A percentile compares a stretch with the other conserved stretches of the same genome.
These are phyloP conservation scores for Buteo buteo DNA, from an alignment of 2,113 vertebrate species.

Conservation along the genomic window DNA sequence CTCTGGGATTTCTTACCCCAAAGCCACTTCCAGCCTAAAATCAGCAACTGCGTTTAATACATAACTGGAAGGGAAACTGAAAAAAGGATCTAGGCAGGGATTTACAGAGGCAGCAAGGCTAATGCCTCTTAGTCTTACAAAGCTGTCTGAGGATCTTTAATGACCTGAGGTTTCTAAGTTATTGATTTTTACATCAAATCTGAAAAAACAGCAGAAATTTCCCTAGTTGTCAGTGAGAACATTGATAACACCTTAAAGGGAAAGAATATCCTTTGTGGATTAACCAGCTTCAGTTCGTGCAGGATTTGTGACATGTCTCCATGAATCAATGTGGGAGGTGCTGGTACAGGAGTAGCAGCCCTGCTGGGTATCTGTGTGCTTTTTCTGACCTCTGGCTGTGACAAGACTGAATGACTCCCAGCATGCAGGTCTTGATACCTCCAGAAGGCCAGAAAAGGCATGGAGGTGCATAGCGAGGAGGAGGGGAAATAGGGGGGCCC, in stretches of 20 bases:
- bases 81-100: background rate
- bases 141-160: background rate
- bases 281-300: background rate
- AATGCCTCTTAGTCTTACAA: background rate
- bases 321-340: background rate
- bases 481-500: background rate
- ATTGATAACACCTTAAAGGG: background rate
- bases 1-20: constrained; percentile 21
- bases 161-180: background rate
- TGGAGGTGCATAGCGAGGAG: background rate
- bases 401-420: background rate
- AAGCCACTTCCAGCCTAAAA: background rate
- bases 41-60: background rate
- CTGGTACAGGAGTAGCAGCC: background rate
- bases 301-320: background rate
- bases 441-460: background rate
- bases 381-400: background rate
- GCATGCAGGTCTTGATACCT: background rate
- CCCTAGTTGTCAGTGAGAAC: background rate
- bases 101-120: background rate
- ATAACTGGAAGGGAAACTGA: background rate
- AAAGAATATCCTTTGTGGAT: background rate
- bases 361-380: background rate
- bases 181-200: background rate
- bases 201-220: background rate